Percentiles rank a stretch among this genome's conserved stretches.
Conservation (phyloP, 2,888 invertebrate species). For the Agrotis ipsilon region DNA sequence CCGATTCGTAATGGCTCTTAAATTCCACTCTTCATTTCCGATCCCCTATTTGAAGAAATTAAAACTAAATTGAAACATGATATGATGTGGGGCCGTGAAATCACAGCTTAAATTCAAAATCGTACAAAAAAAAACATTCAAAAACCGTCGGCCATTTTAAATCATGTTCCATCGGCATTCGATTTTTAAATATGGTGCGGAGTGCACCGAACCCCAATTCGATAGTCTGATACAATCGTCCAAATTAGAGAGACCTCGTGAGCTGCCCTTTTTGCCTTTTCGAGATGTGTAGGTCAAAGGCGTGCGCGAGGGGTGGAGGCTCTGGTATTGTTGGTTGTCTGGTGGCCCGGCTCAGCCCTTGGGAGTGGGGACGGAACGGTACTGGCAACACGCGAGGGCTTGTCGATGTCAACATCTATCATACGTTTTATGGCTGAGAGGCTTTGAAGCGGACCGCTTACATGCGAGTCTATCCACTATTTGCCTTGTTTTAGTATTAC, state of each 20-base stretch:
- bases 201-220: conserved; percentile 88
- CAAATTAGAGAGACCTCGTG: conserved; percentile 75
- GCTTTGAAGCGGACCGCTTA: conserved; percentile 85
- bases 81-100: conserved; percentile 68
- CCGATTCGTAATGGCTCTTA: conserved; percentile 61
- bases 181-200: conserved; percentile 87
- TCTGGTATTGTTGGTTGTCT: conserved; percentile 75
- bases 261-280: conserved; percentile 68
- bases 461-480: conserved; percentile 81
- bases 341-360: conserved; percentile 80
- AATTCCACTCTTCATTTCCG: conserved; percentile 63
- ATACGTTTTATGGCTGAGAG: conserved; percentile 87
- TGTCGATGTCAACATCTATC: conserved; percentile 87
- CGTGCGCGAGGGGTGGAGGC: conserved; percentile 71
- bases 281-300: conserved; percentile 62
- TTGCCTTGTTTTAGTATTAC: conserved; percentile 68
- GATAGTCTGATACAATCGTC: conserved; percentile 80
- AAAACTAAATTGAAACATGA: conserved; percentile 73
- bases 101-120: conserved; percentile 62
- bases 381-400: conserved; percentile 85
- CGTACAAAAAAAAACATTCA: conserved; percentile 50
- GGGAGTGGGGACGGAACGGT: conserved; percentile 86
- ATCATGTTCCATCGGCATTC: conserved; percentile 81
- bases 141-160: conserved; percentile 82
- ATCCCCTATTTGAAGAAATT: conserved; percentile 65